Percentiles rank a stretch among this genome's conserved stretches.
phyloP scores from a whole-genome alignment of 2,888 invertebrate species.

The Electrophaes corylata region DNA sequence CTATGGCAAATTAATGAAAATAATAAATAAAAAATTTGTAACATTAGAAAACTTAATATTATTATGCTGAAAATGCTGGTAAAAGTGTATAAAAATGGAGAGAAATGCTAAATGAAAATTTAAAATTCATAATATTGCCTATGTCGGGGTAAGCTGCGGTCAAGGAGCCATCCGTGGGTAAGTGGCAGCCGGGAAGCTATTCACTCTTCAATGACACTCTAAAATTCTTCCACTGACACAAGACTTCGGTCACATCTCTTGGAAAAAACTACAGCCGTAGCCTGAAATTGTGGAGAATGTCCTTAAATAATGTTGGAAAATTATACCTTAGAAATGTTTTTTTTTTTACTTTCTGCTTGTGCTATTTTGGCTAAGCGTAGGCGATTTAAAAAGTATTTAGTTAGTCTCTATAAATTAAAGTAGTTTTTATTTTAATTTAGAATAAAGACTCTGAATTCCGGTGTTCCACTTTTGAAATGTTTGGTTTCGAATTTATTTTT shows the following conservation, averaged over 20 bases:
- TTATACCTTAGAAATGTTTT: not conserved
- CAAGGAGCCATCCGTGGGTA: conserved; percentile 71
- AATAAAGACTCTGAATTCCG: too few species aligned
- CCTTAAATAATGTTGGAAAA: not conserved
- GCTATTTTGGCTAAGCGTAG: not conserved
- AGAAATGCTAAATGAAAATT: conserved; percentile 5
- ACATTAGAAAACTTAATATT: too few species aligned
- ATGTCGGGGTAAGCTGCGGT: conserved; percentile 37
- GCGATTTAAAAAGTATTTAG: too few species aligned
- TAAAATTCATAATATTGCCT: conserved; percentile 24
- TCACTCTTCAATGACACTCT: conserved; percentile 72
- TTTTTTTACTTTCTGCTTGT: not conserved
- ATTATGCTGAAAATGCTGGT: not conserved
- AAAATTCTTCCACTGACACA: conserved; percentile 77
- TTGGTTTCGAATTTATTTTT: too few species aligned
- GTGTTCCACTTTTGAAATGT: too few species aligned
- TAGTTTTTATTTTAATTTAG: too few species aligned
- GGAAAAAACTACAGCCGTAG: conserved; percentile 23
- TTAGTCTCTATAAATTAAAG: too few species aligned
- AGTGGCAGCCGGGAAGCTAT: conserved; percentile 67
- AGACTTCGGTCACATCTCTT: conserved; percentile 42
- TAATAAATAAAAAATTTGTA: too few species aligned
- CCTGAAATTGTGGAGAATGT: not conserved
- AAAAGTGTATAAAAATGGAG: not conserved
- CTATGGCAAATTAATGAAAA: too few species aligned